These are phyloP conservation scores for Phymanthus crucifer DNA, from an alignment of 92 coral and sea anemone species.

Conservation along the genomic window DNA sequence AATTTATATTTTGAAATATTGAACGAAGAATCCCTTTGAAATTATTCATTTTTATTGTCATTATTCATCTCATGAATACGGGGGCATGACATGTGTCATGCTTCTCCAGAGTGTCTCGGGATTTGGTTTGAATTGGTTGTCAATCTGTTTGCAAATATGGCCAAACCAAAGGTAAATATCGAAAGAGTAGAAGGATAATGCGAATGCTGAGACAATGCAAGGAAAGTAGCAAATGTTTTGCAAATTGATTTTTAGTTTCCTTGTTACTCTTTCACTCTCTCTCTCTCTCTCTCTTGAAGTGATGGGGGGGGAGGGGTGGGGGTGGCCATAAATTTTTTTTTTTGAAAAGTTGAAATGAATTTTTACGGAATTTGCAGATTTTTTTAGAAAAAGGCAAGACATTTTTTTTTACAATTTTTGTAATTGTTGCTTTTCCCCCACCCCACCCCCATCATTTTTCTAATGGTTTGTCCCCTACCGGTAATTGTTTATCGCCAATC, in stretches of 20 bases:
- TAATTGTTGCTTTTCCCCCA: too few relatives aligned
- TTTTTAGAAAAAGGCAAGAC: too few relatives aligned
- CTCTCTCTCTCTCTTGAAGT: neutral
- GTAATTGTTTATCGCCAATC: too few relatives aligned
- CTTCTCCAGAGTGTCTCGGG: neutral
- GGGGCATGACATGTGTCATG: neutral
- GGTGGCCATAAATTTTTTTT: neutral
- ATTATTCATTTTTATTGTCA: neutral
- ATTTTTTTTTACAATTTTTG: too few relatives aligned
- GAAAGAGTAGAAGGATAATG: neutral
- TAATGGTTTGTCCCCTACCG: too few relatives aligned
- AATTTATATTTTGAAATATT: neutral
- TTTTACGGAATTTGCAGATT: too few relatives aligned
- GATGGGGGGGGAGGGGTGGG: too few relatives aligned
- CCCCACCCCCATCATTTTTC: too few relatives aligned
- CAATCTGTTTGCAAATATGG: constrained; percentile 13
- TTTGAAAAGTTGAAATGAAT: neutral
- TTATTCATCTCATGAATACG: neutral
- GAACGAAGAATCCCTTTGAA: neutral
- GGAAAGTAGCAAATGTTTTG: neutral
- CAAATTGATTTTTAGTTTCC: neutral
- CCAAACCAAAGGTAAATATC: neutral
- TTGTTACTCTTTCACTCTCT: too few relatives aligned
- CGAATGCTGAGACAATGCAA: neutral
- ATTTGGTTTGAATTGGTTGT: neutral